phyloP scores from a whole-genome alignment of 2,888 invertebrate genomes.

The Sipha maydis region DNA sequence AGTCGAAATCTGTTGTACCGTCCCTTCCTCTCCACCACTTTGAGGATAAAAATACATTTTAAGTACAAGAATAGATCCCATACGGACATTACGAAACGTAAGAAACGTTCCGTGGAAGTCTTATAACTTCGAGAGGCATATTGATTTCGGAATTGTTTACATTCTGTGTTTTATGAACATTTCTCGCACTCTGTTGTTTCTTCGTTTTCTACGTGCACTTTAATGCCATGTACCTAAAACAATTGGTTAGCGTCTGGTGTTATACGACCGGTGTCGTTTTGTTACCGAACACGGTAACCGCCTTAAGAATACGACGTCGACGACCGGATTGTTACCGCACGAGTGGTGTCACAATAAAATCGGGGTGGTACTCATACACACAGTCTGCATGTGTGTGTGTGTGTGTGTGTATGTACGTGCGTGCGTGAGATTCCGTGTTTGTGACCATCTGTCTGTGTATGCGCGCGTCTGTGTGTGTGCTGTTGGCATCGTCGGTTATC shows the following conservation, averaged over 20 bases:
- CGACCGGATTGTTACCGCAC: not conserved
- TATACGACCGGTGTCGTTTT: conserved; percentile 42
- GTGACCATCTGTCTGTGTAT: not conserved
- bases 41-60: no score
- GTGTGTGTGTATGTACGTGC: not conserved
- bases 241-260: not conserved
- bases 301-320: not conserved
- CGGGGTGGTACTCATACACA: not conserved
- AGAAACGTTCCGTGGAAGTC: not conserved
- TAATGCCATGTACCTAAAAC: no score
- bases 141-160: not conserved
- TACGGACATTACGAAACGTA: not conserved
- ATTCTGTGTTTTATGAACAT: not conserved
- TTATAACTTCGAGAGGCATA: not conserved
- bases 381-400: no score
- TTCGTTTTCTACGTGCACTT: not conserved
- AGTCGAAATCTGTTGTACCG: no score
- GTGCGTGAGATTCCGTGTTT: not conserved
- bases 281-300: not conserved
- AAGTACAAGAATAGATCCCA: no score
- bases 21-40: no score
- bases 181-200: not conserved
- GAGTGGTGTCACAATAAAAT: conserved; percentile 9
- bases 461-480: not conserved
- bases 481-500: conserved; percentile 6